These are phyloP conservation scores for Lophotriccus pileatus DNA, from an alignment of 2,797 vertebrate species.

Conservation along the genomic window DNA sequence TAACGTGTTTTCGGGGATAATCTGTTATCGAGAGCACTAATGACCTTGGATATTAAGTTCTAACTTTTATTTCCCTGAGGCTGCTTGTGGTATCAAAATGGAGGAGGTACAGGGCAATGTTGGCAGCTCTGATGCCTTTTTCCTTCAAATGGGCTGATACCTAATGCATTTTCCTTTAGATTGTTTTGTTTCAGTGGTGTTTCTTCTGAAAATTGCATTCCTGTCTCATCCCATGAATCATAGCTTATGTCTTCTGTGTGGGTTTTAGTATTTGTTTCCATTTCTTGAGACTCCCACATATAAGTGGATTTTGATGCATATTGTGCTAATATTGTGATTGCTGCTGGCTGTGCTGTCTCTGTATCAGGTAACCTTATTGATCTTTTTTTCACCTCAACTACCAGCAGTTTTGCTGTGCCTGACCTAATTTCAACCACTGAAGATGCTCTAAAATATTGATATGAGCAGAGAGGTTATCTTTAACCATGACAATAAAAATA, in stretches of 20 bases:
- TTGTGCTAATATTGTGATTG: slow-evolving; percentile 52
- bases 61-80: slow-evolving; percentile 32
- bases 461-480: slow-evolving; percentile 5
- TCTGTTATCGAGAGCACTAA: slow-evolving; percentile 41
- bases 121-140: slow-evolving; percentile 5
- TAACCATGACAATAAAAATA: background rate
- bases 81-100: slow-evolving; percentile 7
- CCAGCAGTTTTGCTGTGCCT: slow-evolving; percentile 26
- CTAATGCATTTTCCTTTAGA: slow-evolving; percentile 26
- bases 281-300: slow-evolving; percentile 15
- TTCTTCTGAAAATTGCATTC: slow-evolving; percentile 46
- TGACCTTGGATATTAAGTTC: slow-evolving; percentile 47
- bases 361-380: slow-evolving; percentile 46
- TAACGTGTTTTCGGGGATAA: slow-evolving; percentile 15
- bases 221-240: slow-evolving; percentile 51
- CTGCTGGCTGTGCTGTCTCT: slow-evolving; percentile 21
- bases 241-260: slow-evolving; percentile 17
- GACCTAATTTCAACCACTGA: slow-evolving; percentile 49
- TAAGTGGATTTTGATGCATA: slow-evolving; percentile 26
- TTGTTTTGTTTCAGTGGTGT: slow-evolving; percentile 25
- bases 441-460: slow-evolving; percentile 22
- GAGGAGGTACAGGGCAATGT: background rate
- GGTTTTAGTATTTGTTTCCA: slow-evolving; percentile 38
- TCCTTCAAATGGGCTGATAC: background rate
- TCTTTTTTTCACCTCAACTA: slow-evolving; percentile 39